Conservation (phyloP, 2,113 vertebrate species). For the Pithys albifrons region DNA sequence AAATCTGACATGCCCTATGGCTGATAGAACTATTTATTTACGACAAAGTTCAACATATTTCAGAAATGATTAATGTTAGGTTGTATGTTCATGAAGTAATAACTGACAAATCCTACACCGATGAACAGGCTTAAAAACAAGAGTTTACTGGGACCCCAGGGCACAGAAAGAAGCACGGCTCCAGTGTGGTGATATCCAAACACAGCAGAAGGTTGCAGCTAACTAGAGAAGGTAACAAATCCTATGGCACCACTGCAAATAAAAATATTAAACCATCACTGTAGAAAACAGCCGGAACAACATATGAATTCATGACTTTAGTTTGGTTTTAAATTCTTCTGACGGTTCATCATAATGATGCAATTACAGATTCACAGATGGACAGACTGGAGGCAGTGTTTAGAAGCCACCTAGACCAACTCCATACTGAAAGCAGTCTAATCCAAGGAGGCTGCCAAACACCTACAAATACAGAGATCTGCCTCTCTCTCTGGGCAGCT, state of each 20-base stretch:
- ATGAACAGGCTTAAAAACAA: background rate
- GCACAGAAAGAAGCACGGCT: background rate
- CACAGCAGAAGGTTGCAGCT: background rate
- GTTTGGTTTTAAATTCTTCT: background rate
- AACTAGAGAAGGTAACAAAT: background rate
- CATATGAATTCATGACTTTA: background rate
- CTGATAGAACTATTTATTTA: background rate
- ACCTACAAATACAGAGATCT: background rate
- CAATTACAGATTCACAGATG: background rate
- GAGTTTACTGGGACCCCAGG: background rate
- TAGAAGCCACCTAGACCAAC: background rate
- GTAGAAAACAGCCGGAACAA: background rate
- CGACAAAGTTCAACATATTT: background rate
- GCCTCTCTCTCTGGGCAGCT: background rate
- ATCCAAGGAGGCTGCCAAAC: background rate
- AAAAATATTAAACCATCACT: background rate
- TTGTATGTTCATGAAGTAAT: background rate
- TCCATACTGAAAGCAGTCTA: background rate
- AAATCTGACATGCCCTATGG: background rate
- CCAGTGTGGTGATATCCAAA: background rate
- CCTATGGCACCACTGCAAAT: rapidly evolving
- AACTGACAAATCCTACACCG: background rate
- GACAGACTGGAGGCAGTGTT: background rate
- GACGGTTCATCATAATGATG: background rate
- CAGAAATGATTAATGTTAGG: background rate